These are phyloP conservation scores for Watersipora subatra DNA, from an alignment of 1,140 invertebrate genomes.

Conservation along the genomic window DNA sequence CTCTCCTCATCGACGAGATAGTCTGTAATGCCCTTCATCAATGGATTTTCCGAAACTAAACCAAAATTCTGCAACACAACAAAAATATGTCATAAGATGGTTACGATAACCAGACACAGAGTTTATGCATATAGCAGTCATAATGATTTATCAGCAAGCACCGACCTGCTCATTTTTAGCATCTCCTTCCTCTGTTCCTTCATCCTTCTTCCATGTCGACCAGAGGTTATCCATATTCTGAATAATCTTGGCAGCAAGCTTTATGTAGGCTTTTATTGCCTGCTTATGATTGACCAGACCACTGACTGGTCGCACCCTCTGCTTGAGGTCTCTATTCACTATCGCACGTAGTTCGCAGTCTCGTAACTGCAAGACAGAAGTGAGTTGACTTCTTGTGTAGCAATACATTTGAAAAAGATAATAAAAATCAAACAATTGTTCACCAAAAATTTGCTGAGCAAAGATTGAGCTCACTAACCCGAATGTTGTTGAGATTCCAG, in stretches of 20 bases:
- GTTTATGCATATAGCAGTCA: no score
- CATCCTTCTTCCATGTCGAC: slow-evolving; percentile 57
- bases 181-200: no score
- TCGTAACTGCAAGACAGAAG: slow-evolving; percentile 50
- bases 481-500: slow-evolving; percentile 92
- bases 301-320: slow-evolving; percentile 79
- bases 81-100: neutral
- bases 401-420: neutral
- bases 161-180: no score
- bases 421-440: neutral
- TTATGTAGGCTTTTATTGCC: slow-evolving; percentile 79
- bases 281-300: slow-evolving; percentile 76
- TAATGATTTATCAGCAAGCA: no score
- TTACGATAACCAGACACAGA: neutral
- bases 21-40: slow-evolving; percentile 92
- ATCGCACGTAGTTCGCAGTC: slow-evolving; percentile 86
- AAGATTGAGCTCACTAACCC: slow-evolving; percentile 49
- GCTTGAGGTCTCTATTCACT: slow-evolving; percentile 80
- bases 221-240: slow-evolving; percentile 77
- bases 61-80: slow-evolving; percentile 44
- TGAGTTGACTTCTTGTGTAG: neutral
- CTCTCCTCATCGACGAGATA: slow-evolving; percentile 96
- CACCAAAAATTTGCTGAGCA: no score
- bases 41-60: slow-evolving; percentile 71
- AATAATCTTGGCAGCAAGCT: slow-evolving; percentile 84